Percentiles rank a stretch among this genome's conserved stretches.
Evolutionary conservation across 2,797 vertebrate species (phyloP).

Genomic region (Peromyscus eremicus): DNA sequence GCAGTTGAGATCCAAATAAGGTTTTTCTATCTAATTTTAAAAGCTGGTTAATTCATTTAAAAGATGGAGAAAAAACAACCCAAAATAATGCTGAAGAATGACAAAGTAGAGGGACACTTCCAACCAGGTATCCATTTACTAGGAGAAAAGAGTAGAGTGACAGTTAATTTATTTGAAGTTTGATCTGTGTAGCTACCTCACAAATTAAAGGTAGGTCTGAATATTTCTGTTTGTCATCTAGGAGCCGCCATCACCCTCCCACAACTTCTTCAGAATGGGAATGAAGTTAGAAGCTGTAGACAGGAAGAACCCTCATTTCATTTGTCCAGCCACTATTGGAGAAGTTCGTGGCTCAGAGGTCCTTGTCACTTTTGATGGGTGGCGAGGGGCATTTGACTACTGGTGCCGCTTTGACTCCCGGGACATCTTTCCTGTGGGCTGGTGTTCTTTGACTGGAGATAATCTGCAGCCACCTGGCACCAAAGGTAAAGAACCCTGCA

Average conservation of each 20-base stretch:
- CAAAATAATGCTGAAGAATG: slow-evolving; percentile 46
- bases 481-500: slow-evolving; percentile 92
- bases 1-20: not conserved
- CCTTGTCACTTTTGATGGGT: slow-evolving; percentile 99
- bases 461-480: slow-evolving; percentile 99
- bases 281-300: slow-evolving; percentile 99
- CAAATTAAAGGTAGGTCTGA: slow-evolving; percentile 63
- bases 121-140: not conserved
- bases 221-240: slow-evolving; percentile 88
- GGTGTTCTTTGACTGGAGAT: slow-evolving; percentile 98
- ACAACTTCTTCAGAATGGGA: slow-evolving; percentile 98
- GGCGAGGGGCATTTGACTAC: slow-evolving; percentile 99
- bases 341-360: slow-evolving; percentile 98
- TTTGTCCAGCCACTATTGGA: slow-evolving; percentile 98
- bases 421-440: slow-evolving; percentile 99
- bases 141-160: not conserved
- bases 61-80: slow-evolving; percentile 19
- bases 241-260: slow-evolving; percentile 97
- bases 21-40: slow-evolving; percentile 47
- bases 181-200: not conserved
- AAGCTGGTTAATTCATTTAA: slow-evolving; percentile 50
- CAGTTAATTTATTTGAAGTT: not conserved
- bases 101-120: not conserved
- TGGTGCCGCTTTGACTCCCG: slow-evolving; percentile 99
- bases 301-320: slow-evolving; percentile 99